Conservation (phyloP, 2,113 vertebrate genomes). For the Columba livia region DNA sequence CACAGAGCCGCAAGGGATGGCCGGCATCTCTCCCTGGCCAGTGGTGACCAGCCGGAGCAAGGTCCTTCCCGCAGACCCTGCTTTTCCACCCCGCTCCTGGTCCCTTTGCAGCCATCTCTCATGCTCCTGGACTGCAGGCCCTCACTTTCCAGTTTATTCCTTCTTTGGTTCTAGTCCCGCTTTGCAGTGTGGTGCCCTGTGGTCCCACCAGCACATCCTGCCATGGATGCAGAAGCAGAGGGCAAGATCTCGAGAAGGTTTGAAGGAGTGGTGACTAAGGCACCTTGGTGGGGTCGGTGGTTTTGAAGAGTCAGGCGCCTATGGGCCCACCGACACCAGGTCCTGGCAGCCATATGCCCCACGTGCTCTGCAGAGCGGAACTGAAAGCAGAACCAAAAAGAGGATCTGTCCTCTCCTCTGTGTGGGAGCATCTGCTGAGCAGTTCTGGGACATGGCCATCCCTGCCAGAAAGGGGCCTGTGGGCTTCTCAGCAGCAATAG, state of each 20-base stretch:
- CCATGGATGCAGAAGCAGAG: accelerated
- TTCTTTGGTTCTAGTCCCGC: accelerated
- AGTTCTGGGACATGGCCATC: accelerated
- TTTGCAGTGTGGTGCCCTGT: accelerated
- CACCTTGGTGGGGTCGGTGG: not conserved
- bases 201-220: not conserved
- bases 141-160: not conserved
- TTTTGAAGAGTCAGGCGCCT: not conserved
- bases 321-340: accelerated
- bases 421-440: not conserved
- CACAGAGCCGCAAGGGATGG: accelerated
- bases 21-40: no score
- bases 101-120: not conserved
- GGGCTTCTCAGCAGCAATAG: not conserved
- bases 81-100: not conserved
- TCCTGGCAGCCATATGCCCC: not conserved
- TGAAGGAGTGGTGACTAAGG: not conserved
- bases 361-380: not conserved
- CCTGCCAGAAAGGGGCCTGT: accelerated
- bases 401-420: not conserved
- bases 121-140: accelerated
- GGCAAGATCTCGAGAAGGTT: not conserved
- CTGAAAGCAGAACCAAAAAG: constrained; percentile 52
- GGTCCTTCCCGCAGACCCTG: not conserved
- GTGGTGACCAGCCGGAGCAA: accelerated